Conservation (phyloP, 1,140 invertebrate genomes). For the Drosophila bocki region DNA sequence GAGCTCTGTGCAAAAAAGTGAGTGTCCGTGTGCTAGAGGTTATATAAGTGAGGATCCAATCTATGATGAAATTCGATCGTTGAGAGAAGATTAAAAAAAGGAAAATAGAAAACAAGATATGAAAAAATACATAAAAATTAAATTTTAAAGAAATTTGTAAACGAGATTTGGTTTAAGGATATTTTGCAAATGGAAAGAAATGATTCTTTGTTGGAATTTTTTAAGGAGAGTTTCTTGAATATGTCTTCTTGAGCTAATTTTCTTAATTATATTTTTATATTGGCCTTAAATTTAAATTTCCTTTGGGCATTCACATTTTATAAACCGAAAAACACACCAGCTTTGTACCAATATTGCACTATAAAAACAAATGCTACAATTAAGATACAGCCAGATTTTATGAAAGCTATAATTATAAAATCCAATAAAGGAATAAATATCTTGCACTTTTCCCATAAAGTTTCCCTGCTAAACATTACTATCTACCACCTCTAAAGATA, state of each 20-base stretch:
- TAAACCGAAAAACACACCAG: not conserved
- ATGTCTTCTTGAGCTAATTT: not conserved
- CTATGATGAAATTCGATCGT: slow-evolving; percentile 34
- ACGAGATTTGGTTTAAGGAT: not conserved
- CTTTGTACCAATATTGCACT: not conserved
- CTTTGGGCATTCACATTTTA: not conserved
- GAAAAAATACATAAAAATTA: not conserved
- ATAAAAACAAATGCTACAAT: no score
- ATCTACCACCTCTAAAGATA: not conserved
- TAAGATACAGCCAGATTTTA: slow-evolving; percentile 9
- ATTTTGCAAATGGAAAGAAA: no score
- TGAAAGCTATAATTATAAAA: not conserved
- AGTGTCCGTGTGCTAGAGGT: slow-evolving; percentile 2
- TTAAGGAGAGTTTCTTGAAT: no score
- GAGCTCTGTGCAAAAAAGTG: slow-evolving; percentile 22
- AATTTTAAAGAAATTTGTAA: not conserved
- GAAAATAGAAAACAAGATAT: not conserved
- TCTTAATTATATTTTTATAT: not conserved
- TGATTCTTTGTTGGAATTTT: no score
- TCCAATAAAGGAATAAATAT: not conserved
- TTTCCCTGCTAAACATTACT: no score
- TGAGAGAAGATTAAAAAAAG: not conserved
- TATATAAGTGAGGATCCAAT: slow-evolving; percentile 12
- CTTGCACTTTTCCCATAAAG: no score
- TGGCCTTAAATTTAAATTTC: no score